Evolutionary conservation across 2,113 vertebrate genomes (phyloP).

Genomic region (Prunella himalayana): DNA sequence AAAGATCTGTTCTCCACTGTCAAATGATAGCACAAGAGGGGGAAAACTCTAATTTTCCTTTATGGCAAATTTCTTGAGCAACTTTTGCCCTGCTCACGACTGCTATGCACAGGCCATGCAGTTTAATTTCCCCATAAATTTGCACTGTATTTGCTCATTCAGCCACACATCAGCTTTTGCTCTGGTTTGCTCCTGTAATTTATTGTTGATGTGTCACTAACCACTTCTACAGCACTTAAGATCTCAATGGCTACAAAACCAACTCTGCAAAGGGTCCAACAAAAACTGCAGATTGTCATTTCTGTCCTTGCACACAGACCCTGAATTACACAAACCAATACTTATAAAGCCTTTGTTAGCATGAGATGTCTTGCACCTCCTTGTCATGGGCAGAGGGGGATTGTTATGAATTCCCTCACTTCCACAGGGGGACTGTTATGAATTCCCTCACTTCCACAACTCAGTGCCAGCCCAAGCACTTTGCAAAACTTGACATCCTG

Average conservation of each 20-base stretch:
- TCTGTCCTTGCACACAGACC: not conserved
- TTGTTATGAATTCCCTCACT: not conserved
- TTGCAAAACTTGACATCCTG: not conserved
- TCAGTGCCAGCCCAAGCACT: not conserved
- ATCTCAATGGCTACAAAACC: not conserved
- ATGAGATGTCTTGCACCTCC: not conserved
- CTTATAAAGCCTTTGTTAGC: not conserved
- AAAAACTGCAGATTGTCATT: not conserved
- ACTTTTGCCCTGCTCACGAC: fast-evolving
- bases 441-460: not conserved
- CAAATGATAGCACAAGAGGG: not conserved
- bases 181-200: not conserved
- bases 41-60: not conserved
- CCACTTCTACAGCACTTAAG: not conserved
- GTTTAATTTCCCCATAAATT: not conserved
- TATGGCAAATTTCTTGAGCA: not conserved
- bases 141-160: not conserved
- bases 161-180: not conserved
- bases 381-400: not conserved
- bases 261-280: not conserved
- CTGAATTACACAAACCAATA: not conserved
- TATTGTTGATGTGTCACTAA: not conserved
- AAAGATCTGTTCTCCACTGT: not conserved
- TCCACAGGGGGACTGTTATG: not conserved
- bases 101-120: not conserved